Evolutionary conservation across 2,113 vertebrate species (phyloP).

Genomic region (Takifugu flavidus): DNA sequence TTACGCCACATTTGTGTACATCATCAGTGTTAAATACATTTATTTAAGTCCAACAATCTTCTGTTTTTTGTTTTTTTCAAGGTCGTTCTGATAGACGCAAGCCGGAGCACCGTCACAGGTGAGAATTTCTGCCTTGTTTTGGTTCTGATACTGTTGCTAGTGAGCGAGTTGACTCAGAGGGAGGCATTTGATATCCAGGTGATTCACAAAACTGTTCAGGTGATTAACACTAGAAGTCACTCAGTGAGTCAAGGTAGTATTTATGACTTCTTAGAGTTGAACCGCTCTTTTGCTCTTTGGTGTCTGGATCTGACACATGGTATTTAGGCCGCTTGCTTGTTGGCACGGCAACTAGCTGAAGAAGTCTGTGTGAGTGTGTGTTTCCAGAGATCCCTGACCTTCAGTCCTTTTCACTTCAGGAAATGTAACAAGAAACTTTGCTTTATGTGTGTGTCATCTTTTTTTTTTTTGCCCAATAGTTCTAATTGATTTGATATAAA

Average conservation of each 20-base stretch:
- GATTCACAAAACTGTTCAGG: background rate
- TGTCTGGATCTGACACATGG: constrained; percentile 37
- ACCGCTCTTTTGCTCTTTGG: constrained; percentile 18
- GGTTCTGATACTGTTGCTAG: background rate
- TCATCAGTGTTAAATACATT: background rate
- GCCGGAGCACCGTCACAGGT: constrained; percentile 68
- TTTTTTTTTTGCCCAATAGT: too few species aligned
- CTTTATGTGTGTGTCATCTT: too few species aligned
- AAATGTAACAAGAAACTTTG: too few species aligned
- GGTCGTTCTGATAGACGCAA: constrained; percentile 60
- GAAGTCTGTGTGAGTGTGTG: constrained; percentile 26
- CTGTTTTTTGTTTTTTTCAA: constrained; percentile 23
- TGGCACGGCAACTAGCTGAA: constrained; percentile 35
- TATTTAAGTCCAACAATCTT: background rate
- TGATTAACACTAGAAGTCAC: background rate
- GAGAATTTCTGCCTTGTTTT: background rate
- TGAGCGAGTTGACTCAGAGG: background rate
- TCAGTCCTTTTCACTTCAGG: too few species aligned
- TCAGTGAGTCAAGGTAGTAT: too few species aligned
- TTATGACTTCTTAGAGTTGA: background rate
- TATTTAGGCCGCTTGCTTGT: constrained; percentile 43
- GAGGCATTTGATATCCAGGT: constrained; percentile 13
- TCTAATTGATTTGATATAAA: too few species aligned
- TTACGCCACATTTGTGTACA: background rate
- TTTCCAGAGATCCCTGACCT: background rate